These are phyloP conservation scores for Chaenogobius annularis DNA, from an alignment of 2,113 vertebrate genomes.

Conservation along the genomic window DNA sequence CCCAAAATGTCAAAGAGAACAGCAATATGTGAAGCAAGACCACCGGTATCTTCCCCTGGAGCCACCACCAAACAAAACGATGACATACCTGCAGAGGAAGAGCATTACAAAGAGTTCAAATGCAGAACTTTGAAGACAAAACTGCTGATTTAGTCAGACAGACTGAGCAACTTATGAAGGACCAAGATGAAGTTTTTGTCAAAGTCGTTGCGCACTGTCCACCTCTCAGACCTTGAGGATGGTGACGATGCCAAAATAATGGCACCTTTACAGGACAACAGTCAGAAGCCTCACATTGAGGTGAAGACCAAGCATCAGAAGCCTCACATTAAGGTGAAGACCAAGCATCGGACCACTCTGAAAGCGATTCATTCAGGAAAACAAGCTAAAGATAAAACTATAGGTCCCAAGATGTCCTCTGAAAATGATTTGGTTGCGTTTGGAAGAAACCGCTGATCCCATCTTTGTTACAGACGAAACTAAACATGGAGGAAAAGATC, in stretches of 20 bases:
- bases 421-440: conserved; percentile 71
- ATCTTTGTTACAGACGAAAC: conserved; percentile 82
- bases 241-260: conserved; percentile 61
- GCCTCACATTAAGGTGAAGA: no score
- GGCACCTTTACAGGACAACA: background rate
- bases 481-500: conserved; percentile 80
- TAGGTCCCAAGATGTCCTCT: conserved; percentile 46
- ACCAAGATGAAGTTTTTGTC: conserved; percentile 79
- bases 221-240: conserved; percentile 65
- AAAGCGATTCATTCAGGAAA: conserved; percentile 64
- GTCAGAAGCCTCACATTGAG: conserved; percentile 47
- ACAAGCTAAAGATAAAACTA: conserved; percentile 63
- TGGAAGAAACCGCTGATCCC: conserved; percentile 76
- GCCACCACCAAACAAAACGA: conserved; percentile 42
- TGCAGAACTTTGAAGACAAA: conserved; percentile 92
- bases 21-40: conserved; percentile 19
- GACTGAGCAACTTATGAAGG: conserved; percentile 87
- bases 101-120: conserved; percentile 90
- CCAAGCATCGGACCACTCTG: conserved; percentile 30
- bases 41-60: conserved; percentile 37
- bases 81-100: conserved; percentile 80
- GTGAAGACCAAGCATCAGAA: conserved; percentile 57
- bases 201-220: conserved; percentile 71
- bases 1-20: conserved; percentile 33
- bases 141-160: conserved; percentile 86